Conservation (phyloP, 2,113 vertebrate genomes). For the Nicator chloris region DNA sequence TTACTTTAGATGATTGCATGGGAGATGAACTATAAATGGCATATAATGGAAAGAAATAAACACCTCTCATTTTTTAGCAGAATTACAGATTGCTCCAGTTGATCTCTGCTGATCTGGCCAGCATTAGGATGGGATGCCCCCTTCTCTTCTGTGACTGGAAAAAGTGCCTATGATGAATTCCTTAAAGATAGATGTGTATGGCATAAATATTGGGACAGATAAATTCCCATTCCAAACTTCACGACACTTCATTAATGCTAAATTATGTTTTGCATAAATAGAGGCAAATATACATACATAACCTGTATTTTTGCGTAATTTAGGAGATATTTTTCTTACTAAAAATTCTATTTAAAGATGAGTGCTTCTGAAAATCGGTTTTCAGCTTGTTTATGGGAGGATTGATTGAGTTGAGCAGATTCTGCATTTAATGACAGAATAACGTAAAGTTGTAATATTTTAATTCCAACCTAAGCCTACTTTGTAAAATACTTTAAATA, state of each 20-base stretch:
- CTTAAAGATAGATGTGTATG: neutral
- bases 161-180: neutral
- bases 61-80: neutral
- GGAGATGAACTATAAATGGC: neutral
- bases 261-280: slow-evolving; percentile 26
- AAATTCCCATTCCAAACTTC: neutral
- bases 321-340: neutral
- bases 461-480: neutral
- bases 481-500: neutral
- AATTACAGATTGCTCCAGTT: neutral
- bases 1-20: neutral
- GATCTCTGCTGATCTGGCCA: neutral
- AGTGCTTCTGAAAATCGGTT: neutral
- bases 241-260: neutral
- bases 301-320: neutral
- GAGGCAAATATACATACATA: neutral
- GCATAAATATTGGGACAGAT: neutral
- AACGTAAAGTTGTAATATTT: neutral
- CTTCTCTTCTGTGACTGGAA: neutral
- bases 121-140: neutral
- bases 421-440: slow-evolving; percentile 20
- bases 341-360: neutral
- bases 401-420: slow-evolving; percentile 6
- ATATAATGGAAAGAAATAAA: neutral
- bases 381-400: slow-evolving; percentile 4